These are phyloP conservation scores for Macrobrachium nipponense DNA, from an alignment of 1,140 invertebrate genomes.

Conservation along the genomic window DNA sequence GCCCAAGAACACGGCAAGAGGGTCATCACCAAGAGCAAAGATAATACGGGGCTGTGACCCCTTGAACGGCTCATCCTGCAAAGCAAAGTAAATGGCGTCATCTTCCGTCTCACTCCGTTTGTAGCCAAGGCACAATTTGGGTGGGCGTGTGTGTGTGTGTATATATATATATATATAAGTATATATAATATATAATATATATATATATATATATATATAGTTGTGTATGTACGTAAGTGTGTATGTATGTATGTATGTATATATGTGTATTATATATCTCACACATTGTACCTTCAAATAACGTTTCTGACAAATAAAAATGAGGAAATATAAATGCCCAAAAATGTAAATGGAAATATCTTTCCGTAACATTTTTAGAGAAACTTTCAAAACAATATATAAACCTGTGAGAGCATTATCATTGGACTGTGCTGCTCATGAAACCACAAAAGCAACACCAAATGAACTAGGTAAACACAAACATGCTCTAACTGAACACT, in stretches of 20 bases:
- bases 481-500: too few relatives aligned
- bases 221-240: background rate
- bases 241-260: constrained; percentile 3
- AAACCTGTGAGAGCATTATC: too few relatives aligned
- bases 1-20: background rate
- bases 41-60: background rate
- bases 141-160: background rate
- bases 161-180: constrained; percentile 1
- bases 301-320: too few relatives aligned
- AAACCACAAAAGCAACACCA: too few relatives aligned
- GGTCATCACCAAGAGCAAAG: background rate
- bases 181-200: constrained; percentile 20
- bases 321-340: too few relatives aligned
- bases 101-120: background rate
- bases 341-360: too few relatives aligned
- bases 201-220: constrained; percentile 8
- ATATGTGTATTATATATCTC: constrained; percentile 3
- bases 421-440: too few relatives aligned
- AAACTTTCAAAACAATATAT: too few relatives aligned
- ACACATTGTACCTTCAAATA: too few relatives aligned
- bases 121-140: too few relatives aligned
- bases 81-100: background rate
- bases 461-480: too few relatives aligned
- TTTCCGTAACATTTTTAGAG: too few relatives aligned
- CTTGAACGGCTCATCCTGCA: background rate